phyloP scores from a whole-genome alignment of 30 jellyfish, hydroid and myxozoan species.

The Aurelia coerulea region DNA sequence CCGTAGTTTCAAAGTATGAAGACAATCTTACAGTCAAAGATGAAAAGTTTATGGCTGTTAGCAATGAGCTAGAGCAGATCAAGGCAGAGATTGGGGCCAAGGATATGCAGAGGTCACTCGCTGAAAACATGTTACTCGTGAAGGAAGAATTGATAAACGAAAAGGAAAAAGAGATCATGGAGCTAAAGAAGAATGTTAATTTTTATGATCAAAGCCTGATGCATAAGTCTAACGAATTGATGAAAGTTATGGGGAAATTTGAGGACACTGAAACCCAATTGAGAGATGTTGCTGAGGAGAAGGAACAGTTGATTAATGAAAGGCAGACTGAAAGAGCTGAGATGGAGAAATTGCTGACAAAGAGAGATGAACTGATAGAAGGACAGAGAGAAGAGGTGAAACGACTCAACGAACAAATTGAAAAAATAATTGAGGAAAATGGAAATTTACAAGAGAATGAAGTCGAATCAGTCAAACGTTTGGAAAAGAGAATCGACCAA shows the following conservation, averaged over 20 bases:
- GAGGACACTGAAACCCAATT: slow-evolving; percentile 31
- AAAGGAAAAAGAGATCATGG: slow-evolving; percentile 32
- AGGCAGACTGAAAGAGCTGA: not conserved
- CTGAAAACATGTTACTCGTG: slow-evolving; percentile 52
- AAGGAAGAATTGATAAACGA: slow-evolving; percentile 38
- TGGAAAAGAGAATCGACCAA: not conserved
- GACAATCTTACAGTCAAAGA: too few species aligned
- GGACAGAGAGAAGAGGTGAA: slow-evolving; percentile 23
- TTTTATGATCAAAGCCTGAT: slow-evolving; percentile 52
- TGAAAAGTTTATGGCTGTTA: too few species aligned
- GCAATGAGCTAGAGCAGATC: too few species aligned
- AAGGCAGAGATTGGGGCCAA: slow-evolving; percentile 15
- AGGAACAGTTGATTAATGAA: slow-evolving; percentile 3
- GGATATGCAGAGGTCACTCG: slow-evolving; percentile 29
- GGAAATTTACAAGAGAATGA: not conserved
- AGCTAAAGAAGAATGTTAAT: slow-evolving; percentile 19
- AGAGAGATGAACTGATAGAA: slow-evolving; percentile 20
- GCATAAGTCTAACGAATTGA: slow-evolving; percentile 46
- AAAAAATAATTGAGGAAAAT: slow-evolving; percentile 1
- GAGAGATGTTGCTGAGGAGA: slow-evolving; percentile 42
- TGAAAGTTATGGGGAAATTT: slow-evolving; percentile 20
- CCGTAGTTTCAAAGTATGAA: too few species aligned
- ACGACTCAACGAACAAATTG: slow-evolving; percentile 30
- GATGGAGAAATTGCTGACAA: slow-evolving; percentile 10
- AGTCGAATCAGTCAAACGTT: not conserved